Evolutionary conservation across 1,140 invertebrate genomes (phyloP), one percentile per base, ranked within the genome.

Genomic region (Drosophila parabipectinata): DNA sequence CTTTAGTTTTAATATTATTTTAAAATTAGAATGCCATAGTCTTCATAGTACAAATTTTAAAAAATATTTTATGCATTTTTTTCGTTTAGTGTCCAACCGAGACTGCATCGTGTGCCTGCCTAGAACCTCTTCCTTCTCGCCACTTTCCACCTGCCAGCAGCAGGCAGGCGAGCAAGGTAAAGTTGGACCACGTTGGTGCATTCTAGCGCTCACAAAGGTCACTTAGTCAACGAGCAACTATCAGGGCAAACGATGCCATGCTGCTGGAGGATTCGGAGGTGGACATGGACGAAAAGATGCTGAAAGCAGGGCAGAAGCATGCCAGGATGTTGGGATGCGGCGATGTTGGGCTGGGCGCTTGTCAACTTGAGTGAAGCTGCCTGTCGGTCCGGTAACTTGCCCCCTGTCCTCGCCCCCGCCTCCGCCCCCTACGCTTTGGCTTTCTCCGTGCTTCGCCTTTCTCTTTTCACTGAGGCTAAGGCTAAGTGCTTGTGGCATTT

Each of bases 161-260:
- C 73, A 77, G 72, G 72, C 61, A 34, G 53, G 56, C 52, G 44
- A 77, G 58, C 58, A 68, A 64, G 64, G 71, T 52, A 80, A 57
- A 81, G 72, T 74, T 79, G 76, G 72, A 63, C 69, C 61, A 77
- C 67, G 79, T 56, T 62, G 54, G 59, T 79, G 80, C 80, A 84
- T 79, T 77, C 59, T 84, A 66, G 45, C 72, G 76, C 80, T 84
- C 80, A 79, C 80, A 83, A 83, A 84, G 80, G 80, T 83, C 80
- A 83, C 79, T 79, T 83, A 83, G 80, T 83, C 80, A 79, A 83
- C 80, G 66, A 79, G 66, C 79, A 83, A 74, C 63, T 78, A 77
- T 78, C 79, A 78, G 76, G 74, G 69, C 74, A 74, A 62, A 60
- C 72, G 73, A 56, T 55, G 72, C 63, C 63, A 30, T 53, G 63